Base-by-base conservation (phyloP, 1,140 invertebrate genomes). In the Caenorhabditis elegans region DNA sequence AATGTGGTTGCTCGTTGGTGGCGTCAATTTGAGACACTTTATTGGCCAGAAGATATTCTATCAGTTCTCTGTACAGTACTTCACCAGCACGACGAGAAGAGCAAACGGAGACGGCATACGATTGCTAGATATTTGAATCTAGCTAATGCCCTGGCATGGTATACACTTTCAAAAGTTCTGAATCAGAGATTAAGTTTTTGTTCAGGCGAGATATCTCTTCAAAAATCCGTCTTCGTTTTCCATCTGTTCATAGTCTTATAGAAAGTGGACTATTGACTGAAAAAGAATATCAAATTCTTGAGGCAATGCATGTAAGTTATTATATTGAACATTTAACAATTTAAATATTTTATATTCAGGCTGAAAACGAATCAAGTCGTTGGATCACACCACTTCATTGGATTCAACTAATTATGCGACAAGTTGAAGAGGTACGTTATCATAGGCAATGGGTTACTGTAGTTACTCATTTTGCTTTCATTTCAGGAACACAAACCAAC, bases 221-320 rank as follows among this genome's bases (percentile, higher is more conserved):
- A 0, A 83, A 83, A 70, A 65, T 83, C 13, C 77, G 82, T 46
- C 31, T 79, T 11, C 92, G 94, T 77, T 95, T 95, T 90, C 94
- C 95, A 0, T 94, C 94, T 17, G 93, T 94, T 90, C 94, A 95
- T 88, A 94, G 95, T 90, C 93, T 95, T 81, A 94, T 95, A 46
- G 94, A 95, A 90, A 94, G 94, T 84, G 94, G 94, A 94, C 78
- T 84, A n/a, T 26, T 84, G 48, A 84, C 83, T 15, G 51, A 84
- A 43, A 80, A 84, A 26, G 83, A 90, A 93, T 92, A 91, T n/a
- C 85, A 79, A 48, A 78, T 49, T 39, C 31, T 85, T 15, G 78
- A 70, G 22, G n/a, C 34, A 1, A 70, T 70, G 60, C 60, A 70
- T 70, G 60, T 70, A 34, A 43, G n/a, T 70, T 34, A 8, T 10